phyloP scores from a whole-genome alignment of 1,140 invertebrate species.

The Paralvinella palmiformis region DNA sequence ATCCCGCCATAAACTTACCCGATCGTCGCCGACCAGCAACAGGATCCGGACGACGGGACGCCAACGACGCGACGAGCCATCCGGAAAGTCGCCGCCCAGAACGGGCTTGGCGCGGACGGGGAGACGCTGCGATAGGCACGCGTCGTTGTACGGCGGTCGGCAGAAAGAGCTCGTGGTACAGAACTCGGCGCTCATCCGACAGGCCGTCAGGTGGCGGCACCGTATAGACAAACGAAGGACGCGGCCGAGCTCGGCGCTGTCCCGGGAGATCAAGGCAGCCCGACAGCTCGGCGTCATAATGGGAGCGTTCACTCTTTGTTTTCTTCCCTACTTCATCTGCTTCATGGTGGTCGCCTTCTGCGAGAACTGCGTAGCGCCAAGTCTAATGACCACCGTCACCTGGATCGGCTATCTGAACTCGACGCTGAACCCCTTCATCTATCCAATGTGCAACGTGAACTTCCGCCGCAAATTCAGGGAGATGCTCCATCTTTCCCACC shows the following conservation, averaged over 20 bases:
- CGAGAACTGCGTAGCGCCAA: slow-evolving; percentile 48
- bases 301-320: slow-evolving; percentile 61
- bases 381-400: slow-evolving; percentile 50
- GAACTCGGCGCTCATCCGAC: not conserved
- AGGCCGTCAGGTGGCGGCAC: not conserved
- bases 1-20: not conserved
- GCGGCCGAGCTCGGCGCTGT: slow-evolving; percentile 41
- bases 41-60: slow-evolving; percentile 4
- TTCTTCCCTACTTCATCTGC: slow-evolving; percentile 61
- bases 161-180: not conserved
- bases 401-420: slow-evolving; percentile 59
- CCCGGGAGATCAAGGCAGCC: slow-evolving; percentile 61
- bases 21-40: too few relatives aligned
- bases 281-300: slow-evolving; percentile 62
- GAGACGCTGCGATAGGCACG: slow-evolving; percentile 5
- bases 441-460: slow-evolving; percentile 57
- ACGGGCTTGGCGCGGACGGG: slow-evolving; percentile 8
- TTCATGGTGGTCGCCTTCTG: slow-evolving; percentile 62
- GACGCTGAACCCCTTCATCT: slow-evolving; percentile 57
- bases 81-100: not conserved
- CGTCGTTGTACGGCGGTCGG: not conserved
- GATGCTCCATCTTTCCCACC: slow-evolving; percentile 39
- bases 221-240: not conserved
- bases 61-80: not conserved
- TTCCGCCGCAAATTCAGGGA: slow-evolving; percentile 56